Evolutionary conservation across 1,140 invertebrate species (phyloP).

Genomic region (Lordiphosa stackelbergi): DNA sequence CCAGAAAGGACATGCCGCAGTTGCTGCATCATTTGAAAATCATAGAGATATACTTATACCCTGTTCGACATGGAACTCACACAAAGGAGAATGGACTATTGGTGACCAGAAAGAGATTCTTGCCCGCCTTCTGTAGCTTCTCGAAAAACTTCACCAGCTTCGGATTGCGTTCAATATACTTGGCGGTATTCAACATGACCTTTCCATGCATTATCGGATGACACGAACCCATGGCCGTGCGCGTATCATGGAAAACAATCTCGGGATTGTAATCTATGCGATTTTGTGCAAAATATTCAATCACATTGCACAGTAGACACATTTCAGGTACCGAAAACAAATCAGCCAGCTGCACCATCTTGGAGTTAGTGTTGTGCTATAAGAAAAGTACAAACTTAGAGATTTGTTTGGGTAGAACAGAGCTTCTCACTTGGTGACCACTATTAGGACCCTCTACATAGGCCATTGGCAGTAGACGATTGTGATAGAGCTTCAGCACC

Average conservation of each 20-base stretch:
- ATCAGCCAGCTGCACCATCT: conserved; percentile 97
- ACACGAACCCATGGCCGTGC: conserved; percentile 91
- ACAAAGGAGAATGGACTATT: conserved; percentile 98
- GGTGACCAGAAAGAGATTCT: conserved; percentile 96
- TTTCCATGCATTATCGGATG: conserved; percentile 94
- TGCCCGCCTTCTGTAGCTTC: conserved; percentile 84
- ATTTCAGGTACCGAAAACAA: conserved; percentile 98
- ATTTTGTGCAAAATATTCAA: conserved; percentile 93
- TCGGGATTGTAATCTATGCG: conserved; percentile 96
- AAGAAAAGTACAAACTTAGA: conserved; percentile 55
- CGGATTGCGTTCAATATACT: conserved; percentile 89
- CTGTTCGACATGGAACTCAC: conserved; percentile 81
- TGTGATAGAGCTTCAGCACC: conserved; percentile 91
- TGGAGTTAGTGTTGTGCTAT: conserved; percentile 82
- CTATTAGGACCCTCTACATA: conserved; percentile 86
- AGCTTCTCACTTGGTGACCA: conserved; percentile 52
- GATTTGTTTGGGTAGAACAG: conserved; percentile 7
- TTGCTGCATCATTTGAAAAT: conserved; percentile 81
- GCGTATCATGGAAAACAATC: conserved; percentile 96
- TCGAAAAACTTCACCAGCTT: conserved; percentile 87
- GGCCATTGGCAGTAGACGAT: conserved; percentile 88
- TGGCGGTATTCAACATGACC: conserved; percentile 86
- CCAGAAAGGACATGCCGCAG: conserved; percentile 92
- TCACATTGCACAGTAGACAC: conserved; percentile 93
- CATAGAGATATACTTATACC: background rate